Conservation (phyloP, 2,888 invertebrate genomes). For the Labia minor region DNA sequence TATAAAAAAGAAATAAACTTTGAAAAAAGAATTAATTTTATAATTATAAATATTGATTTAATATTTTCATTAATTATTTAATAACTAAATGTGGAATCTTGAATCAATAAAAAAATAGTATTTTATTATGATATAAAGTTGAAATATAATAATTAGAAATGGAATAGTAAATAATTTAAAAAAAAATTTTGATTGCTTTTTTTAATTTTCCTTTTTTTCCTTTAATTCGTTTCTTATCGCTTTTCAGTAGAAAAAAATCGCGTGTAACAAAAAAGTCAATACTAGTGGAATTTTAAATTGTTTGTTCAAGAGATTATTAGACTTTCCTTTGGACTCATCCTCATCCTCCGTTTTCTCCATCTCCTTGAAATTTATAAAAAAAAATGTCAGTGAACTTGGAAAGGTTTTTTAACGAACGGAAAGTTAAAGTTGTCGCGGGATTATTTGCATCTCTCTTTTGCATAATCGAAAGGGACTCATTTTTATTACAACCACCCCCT, state of each 20-base stretch:
- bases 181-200: too few species aligned
- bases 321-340: neutral
- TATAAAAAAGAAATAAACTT: too few species aligned
- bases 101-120: too few species aligned
- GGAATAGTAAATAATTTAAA: too few species aligned
- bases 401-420: slow-evolving; percentile 13
- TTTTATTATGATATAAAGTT: too few species aligned
- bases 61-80: too few species aligned
- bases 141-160: too few species aligned
- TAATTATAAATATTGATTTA: too few species aligned
- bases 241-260: neutral
- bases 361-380: neutral
- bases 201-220: neutral
- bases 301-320: slow-evolving; percentile 7
- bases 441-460: slow-evolving; percentile 13
- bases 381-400: slow-evolving; percentile 1
- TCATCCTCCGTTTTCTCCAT: neutral
- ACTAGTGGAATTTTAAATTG: slow-evolving; percentile 13
- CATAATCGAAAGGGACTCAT: slow-evolving; percentile 13
- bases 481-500: neutral
- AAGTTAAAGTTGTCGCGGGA: slow-evolving; percentile 13
- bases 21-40: too few species aligned
- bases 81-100: too few species aligned
- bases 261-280: neutral
- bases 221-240: slow-evolving; percentile 3